These are phyloP conservation scores for Caenorhabditis virilis DNA, from an alignment of 2,888 invertebrate species.

Conservation along the genomic window DNA sequence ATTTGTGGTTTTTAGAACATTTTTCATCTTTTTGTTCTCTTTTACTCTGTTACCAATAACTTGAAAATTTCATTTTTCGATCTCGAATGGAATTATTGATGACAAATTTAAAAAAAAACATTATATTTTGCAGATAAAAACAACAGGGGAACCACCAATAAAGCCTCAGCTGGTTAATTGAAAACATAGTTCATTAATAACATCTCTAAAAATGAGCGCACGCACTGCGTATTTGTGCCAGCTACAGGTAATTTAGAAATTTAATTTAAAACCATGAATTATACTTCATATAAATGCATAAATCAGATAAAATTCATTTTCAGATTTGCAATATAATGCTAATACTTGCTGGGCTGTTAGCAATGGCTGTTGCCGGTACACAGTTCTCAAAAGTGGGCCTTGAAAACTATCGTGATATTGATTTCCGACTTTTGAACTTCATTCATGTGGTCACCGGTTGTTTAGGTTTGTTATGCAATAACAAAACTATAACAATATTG, in stretches of 20 bases:
- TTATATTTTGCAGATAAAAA: not conserved
- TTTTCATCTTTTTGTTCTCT: too few relatives aligned
- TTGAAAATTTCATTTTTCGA: not conserved
- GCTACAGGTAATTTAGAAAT: constrained; percentile 49
- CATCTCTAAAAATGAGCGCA: constrained; percentile 46
- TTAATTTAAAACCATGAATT: not conserved
- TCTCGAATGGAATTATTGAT: too few relatives aligned
- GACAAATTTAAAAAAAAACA: too few relatives aligned
- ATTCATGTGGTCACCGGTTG: constrained; percentile 61
- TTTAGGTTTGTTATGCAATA: constrained; percentile 41
- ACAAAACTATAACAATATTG: constrained; percentile 2
- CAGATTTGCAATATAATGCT: constrained; percentile 64
- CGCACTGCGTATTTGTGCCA: constrained; percentile 57
- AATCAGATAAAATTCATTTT: not conserved
- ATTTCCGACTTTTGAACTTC: constrained; percentile 63
- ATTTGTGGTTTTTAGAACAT: too few relatives aligned
- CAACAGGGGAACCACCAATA: not conserved
- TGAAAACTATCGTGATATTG: constrained; percentile 66
- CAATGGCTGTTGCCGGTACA: constrained; percentile 61
- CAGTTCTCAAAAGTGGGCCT: constrained; percentile 65
- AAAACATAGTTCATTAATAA: not conserved
- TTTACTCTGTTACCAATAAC: too few relatives aligned
- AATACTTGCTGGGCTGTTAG: constrained; percentile 58
- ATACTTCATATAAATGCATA: too few relatives aligned
- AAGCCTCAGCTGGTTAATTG: too few relatives aligned